phyloP scores from a whole-genome alignment of 2,113 vertebrate species.

The Phalacrocorax carbo region DNA sequence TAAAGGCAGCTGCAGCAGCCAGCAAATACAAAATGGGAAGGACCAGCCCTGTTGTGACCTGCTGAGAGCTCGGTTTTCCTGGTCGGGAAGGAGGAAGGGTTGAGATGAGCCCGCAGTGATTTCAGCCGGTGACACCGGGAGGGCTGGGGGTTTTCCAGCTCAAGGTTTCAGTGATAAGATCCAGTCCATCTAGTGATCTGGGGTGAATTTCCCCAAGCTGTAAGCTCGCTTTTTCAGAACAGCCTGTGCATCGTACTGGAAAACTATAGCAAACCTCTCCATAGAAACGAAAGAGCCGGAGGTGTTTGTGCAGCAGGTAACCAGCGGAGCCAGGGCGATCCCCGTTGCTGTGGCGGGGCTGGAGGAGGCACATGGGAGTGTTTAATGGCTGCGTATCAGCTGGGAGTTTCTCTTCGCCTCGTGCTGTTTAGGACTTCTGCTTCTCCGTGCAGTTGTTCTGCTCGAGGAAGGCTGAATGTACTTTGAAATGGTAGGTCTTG shows the following conservation, averaged over 20 bases:
- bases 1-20: not conserved
- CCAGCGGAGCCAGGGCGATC: accelerated
- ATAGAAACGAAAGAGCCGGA: not conserved
- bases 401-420: not conserved
- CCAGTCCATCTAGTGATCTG: not conserved
- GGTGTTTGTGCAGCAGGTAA: not conserved
- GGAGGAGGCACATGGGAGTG: not conserved
- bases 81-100: not conserved
- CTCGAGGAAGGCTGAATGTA: not conserved
- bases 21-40: not conserved
- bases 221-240: not conserved
- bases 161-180: not conserved
- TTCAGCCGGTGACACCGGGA: accelerated
- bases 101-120: not conserved
- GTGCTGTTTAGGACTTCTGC: not conserved
- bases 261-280: not conserved
- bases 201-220: not conserved
- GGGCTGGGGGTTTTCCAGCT: not conserved
- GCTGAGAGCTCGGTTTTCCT: not conserved
- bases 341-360: not conserved
- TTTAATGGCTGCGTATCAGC: not conserved
- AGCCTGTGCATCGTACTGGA: accelerated
- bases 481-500: not conserved
- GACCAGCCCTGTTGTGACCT: not conserved
- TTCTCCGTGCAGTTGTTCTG: not conserved